A percentile compares a stretch with the other conserved stretches of the same genome.
phyloP scores from a whole-genome alignment of 2,888 invertebrate species.

The Perithous albicinctus region DNA sequence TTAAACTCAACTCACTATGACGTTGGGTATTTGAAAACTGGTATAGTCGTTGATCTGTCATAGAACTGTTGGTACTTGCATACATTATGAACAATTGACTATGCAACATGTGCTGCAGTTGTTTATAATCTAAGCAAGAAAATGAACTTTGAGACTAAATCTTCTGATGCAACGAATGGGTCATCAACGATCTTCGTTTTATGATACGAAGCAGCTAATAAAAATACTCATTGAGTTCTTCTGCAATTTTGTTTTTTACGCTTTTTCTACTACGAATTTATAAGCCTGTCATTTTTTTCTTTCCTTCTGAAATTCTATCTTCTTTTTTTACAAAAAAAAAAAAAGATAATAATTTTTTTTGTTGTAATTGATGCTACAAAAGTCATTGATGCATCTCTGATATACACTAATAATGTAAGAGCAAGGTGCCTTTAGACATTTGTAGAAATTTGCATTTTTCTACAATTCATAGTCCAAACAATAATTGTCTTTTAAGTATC shows the following conservation, averaged over 20 bases:
- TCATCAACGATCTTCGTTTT: not conserved
- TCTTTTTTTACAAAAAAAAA: no score
- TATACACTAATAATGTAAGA: no score
- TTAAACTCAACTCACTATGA: not conserved
- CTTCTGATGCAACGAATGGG: not conserved
- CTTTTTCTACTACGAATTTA: not conserved
- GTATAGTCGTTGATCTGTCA: not conserved
- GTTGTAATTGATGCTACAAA: no score
- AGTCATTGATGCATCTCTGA: no score
- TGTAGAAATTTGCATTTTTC: constrained; percentile 8
- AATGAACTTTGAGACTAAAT: constrained; percentile 7
- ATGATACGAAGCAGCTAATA: not conserved
- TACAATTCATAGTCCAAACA: constrained; percentile 4
- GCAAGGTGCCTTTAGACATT: not conserved
- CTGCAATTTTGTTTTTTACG: not conserved
- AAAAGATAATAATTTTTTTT: no score
- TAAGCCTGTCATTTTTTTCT: not conserved
- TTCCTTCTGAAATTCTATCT: not conserved
- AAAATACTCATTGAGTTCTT: not conserved
- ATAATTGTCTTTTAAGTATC: not conserved
- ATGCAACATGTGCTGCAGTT: not conserved
- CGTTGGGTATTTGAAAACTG: not conserved
- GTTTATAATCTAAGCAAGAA: not conserved
- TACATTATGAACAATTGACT: not conserved
- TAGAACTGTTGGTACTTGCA: not conserved